Evolutionary conservation across 2,113 vertebrate species (phyloP), one percentile per base, ranked within the genome.

Genomic region (Macquaria ambigua): DNA sequence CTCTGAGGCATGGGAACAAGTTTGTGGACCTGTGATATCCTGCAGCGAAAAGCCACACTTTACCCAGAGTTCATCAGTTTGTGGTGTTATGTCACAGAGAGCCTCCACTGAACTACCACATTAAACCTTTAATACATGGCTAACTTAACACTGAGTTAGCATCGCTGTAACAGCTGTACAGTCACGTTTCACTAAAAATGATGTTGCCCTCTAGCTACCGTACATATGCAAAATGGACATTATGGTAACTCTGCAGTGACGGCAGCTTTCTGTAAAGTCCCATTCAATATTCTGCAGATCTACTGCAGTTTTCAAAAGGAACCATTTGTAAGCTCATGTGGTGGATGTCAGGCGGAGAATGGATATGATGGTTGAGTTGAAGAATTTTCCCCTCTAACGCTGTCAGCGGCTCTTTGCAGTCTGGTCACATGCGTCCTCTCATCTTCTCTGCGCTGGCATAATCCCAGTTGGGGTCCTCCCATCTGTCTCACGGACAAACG

Each of bases 401-500:
- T 41, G 55, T 89, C 75, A 43, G 50, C 48, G 73, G 55, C 79
- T 86, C 76, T 92, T 92, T 91, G 87, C 90, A 94, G 87, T 89
- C 92, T 73, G 62, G 71, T 95, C 91, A 93, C 93, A 93, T 85
- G 75, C 77, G 5, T 83, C 83, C 83, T 78, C 78, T 92, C 83
- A 84, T 93, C 87, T 78, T 87, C 79, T 89, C 71, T 50, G n/a
- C 28, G 18, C 84, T 88, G 82, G 81, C 81, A 90, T 84, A 85
- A 89, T 95, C 88, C 81, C 82, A 90, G 75, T 21, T 15, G 87
- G 84, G 79, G 11, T 88, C 91, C 78, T 80, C 81, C 82, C 62
- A 79, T 84, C 48, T 78, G 81, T 87, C 83, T 89, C 48, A 48
- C 3, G 23, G 53, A 82, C 53, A 50, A 20, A 48, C 9, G 6